Evolutionary conservation across 2,888 invertebrate genomes (phyloP).

Genomic region (Troglohyphantes excavatus): DNA sequence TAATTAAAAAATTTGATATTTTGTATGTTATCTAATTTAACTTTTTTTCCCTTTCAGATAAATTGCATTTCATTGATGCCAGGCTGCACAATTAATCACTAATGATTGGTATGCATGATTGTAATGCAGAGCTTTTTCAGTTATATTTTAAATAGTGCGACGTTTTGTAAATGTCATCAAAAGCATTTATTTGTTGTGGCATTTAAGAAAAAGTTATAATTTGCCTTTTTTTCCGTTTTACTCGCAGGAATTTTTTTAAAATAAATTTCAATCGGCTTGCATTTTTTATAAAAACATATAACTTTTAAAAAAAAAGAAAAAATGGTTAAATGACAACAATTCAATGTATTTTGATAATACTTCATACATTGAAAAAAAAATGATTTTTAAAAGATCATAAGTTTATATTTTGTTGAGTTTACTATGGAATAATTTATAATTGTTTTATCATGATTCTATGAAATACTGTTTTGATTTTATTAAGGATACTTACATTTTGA

Average conservation of each 20-base stretch:
- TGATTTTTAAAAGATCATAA: conserved; percentile 1
- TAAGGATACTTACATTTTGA: too few relatives aligned
- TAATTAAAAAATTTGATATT: too few relatives aligned
- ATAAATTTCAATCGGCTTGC: not conserved
- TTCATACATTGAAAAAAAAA: not conserved
- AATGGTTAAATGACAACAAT: conserved; percentile 27
- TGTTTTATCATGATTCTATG: not conserved
- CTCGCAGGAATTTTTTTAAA: not conserved
- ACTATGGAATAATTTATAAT: not conserved
- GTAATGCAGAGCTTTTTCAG: conserved; percentile 24
- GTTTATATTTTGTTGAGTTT: not conserved
- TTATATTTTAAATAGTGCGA: not conserved
- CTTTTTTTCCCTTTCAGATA: not conserved
- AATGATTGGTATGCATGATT: not conserved
- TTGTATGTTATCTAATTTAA: not conserved
- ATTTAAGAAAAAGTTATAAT: conserved; percentile 32
- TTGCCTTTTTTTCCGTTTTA: not conserved
- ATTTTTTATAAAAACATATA: not conserved
- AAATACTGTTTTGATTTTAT: too few relatives aligned
- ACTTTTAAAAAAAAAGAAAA: not conserved
- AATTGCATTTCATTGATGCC: not conserved
- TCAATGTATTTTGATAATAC: not conserved
- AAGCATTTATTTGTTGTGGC: conserved; percentile 24
- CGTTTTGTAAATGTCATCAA: not conserved
- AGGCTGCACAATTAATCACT: not conserved